Evolutionary conservation across 2,888 invertebrate species (phyloP).

Genomic region (Creontiades dilutus): DNA sequence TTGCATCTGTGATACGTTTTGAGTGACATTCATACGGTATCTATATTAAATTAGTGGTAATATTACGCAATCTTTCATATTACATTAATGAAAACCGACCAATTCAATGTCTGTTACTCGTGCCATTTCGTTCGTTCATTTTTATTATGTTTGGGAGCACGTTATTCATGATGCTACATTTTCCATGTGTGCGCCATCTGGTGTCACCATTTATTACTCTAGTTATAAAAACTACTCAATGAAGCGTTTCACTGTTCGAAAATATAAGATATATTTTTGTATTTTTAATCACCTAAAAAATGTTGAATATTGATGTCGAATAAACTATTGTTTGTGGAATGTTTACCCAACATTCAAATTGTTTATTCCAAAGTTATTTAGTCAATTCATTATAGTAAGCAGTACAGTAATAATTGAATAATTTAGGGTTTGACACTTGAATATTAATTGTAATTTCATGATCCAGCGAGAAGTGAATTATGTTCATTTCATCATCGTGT

Average conservation of each 20-base stretch:
- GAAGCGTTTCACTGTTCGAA: constrained; percentile 21
- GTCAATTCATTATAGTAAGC: constrained; percentile 23
- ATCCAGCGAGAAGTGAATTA: neutral
- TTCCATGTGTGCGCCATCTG: neutral
- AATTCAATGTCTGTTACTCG: constrained; percentile 57
- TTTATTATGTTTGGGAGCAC: neutral
- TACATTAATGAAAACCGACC: constrained; percentile 58
- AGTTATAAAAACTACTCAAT: constrained; percentile 14
- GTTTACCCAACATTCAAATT: neutral
- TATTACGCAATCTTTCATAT: constrained; percentile 28
- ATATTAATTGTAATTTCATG: neutral
- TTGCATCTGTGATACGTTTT: constrained; percentile 67
- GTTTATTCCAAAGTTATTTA: constrained; percentile 15
- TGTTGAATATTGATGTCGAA: constrained; percentile 35
- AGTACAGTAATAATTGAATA: constrained; percentile 25
- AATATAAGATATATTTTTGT: constrained; percentile 32
- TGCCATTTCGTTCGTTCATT: constrained; percentile 18
- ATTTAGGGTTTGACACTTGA: constrained; percentile 3
- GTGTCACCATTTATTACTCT: constrained; percentile 3
- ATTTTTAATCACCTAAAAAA: constrained; percentile 32
- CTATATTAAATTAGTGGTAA: constrained; percentile 35
- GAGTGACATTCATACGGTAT: constrained; percentile 47
- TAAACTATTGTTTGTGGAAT: constrained; percentile 13
- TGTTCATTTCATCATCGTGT: neutral
- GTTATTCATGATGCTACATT: neutral